phyloP scores from a whole-genome alignment of 1,140 invertebrate genomes.

The Tachypleus tridentatus region DNA sequence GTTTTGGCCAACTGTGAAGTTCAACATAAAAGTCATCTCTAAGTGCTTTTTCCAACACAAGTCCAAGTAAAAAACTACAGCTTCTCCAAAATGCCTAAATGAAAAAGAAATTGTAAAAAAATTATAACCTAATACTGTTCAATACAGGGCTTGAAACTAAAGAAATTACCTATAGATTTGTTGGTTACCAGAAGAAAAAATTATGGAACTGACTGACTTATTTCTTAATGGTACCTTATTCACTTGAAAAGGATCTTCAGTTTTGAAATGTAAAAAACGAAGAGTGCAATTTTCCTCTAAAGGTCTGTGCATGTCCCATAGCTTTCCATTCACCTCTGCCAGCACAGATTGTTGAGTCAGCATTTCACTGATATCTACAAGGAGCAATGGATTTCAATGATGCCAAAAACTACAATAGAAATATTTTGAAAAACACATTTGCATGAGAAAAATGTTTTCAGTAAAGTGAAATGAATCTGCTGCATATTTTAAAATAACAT shows the following conservation, averaged over 20 bases:
- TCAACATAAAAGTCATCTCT: slow-evolving; percentile 60
- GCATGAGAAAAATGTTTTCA: too few relatives aligned
- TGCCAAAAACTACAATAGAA: too few relatives aligned
- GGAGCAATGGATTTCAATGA: too few relatives aligned
- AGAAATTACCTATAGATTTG: slow-evolving; percentile 4
- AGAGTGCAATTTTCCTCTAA: slow-evolving; percentile 64
- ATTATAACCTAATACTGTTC: background rate
- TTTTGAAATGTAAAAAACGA: slow-evolving; percentile 61
- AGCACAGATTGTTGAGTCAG: slow-evolving; percentile 56
- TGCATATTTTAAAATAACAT: too few relatives aligned
- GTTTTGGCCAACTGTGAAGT: slow-evolving; percentile 72
- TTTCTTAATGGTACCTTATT: slow-evolving; percentile 33
- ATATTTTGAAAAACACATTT: too few relatives aligned
- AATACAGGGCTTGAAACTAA: background rate
- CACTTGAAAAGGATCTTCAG: slow-evolving; percentile 39
- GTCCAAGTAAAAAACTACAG: slow-evolving; percentile 63
- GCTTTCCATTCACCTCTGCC: slow-evolving; percentile 59
- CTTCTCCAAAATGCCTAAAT: slow-evolving; percentile 71
- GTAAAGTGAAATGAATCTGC: too few relatives aligned
- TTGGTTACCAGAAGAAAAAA: slow-evolving; percentile 50
- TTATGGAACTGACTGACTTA: slow-evolving; percentile 8
- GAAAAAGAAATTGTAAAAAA: background rate
- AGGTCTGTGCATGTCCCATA: slow-evolving; percentile 90
- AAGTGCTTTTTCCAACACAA: slow-evolving; percentile 56
- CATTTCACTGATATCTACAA: slow-evolving; percentile 39